phyloP scores from a whole-genome alignment of 2,113 vertebrate species.

The Barnardius zonarius region DNA sequence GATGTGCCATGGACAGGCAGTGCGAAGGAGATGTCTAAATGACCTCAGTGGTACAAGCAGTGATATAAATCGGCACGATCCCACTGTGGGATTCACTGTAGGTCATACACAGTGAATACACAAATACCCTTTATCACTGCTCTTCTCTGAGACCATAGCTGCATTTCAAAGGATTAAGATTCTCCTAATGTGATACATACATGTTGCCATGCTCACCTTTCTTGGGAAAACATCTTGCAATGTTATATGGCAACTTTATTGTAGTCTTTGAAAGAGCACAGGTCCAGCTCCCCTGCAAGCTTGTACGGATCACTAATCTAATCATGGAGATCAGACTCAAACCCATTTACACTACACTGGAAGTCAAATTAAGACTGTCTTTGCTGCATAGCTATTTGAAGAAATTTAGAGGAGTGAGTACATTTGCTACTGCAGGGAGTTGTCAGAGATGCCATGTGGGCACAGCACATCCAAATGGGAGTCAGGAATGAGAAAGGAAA shows the following conservation, averaged over 20 bases:
- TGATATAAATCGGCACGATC: neutral
- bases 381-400: neutral
- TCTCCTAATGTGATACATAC: neutral
- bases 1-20: neutral
- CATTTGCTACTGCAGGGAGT: neutral
- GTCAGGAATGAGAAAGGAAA: neutral
- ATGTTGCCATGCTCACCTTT: neutral
- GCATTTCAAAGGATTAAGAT: neutral
- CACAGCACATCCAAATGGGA: neutral
- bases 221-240: neutral
- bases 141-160: neutral
- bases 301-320: neutral
- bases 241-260: neutral
- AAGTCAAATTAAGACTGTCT: neutral
- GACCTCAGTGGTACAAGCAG: fast-evolving
- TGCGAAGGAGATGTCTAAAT: neutral
- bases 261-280: neutral
- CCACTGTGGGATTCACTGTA: fast-evolving
- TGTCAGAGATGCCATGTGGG: neutral
- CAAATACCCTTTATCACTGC: neutral
- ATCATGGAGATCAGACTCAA: neutral
- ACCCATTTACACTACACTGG: neutral
- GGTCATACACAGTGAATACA: neutral
- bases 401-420: neutral
- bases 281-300: neutral